These are phyloP conservation scores for Andrena hattorfiana DNA, from an alignment of 2,888 invertebrate species.

Conservation along the genomic window DNA sequence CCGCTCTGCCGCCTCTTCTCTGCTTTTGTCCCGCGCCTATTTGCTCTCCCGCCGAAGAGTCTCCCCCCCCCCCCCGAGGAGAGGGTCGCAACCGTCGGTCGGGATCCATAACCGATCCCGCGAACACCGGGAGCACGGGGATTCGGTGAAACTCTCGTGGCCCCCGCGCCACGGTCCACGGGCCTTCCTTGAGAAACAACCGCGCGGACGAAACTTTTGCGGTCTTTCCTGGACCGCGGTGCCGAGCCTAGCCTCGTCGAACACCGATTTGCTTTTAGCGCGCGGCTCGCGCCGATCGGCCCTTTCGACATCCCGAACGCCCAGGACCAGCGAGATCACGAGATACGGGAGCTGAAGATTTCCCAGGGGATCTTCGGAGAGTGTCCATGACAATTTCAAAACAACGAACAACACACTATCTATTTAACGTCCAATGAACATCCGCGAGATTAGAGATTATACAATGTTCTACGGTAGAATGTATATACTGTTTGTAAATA, in stretches of 20 bases:
- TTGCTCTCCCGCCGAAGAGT: slow-evolving; percentile 31
- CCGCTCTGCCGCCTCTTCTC: slow-evolving; percentile 40
- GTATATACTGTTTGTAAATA: slow-evolving; percentile 27
- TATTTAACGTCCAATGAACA: not conserved
- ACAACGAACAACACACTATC: slow-evolving; percentile 19
- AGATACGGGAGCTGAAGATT: not conserved
- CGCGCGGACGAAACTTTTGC: slow-evolving; percentile 69
- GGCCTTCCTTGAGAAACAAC: not conserved
- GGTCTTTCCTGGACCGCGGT: slow-evolving; percentile 51
- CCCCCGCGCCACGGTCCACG: slow-evolving; percentile 15
- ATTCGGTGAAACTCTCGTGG: slow-evolving; percentile 32
- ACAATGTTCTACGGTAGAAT: not conserved
- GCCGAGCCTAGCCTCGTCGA: slow-evolving; percentile 53
- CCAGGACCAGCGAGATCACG: no score
- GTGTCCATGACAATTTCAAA: slow-evolving; percentile 31
- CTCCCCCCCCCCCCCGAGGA: slow-evolving; percentile 8
- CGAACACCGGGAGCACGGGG: not conserved
- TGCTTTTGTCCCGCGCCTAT: slow-evolving; percentile 43
- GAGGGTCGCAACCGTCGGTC: not conserved
- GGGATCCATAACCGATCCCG: slow-evolving; percentile 14
- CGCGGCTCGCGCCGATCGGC: slow-evolving; percentile 23
- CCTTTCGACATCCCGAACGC: not conserved
- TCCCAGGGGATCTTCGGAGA: not conserved
- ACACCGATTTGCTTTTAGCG: slow-evolving; percentile 77
- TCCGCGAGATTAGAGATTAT: not conserved